Evolutionary conservation across 2,797 vertebrate genomes (phyloP).

Genomic region (Dipus sagitta): DNA sequence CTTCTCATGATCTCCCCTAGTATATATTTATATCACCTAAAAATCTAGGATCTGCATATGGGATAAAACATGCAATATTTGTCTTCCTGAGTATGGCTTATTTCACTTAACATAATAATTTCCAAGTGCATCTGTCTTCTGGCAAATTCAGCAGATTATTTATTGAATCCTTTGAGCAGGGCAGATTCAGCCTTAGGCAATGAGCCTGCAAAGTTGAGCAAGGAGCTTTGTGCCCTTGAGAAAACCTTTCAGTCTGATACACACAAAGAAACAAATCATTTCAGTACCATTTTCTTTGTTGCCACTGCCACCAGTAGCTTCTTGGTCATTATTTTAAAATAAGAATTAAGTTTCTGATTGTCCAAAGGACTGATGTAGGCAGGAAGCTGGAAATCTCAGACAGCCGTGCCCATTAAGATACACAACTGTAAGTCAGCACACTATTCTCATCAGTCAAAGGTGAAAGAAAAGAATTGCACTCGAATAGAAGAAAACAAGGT

Average conservation of each 20-base stretch:
- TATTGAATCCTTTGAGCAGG: background rate
- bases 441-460: background rate
- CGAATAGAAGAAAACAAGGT: background rate
- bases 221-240: background rate
- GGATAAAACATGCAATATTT: background rate
- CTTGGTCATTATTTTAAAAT: slow-evolving; percentile 37
- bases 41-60: background rate
- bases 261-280: background rate
- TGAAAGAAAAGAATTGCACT: background rate
- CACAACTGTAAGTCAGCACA: background rate
- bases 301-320: background rate
- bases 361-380: background rate
- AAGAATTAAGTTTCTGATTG: background rate
- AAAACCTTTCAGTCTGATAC: background rate
- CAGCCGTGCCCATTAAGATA: background rate
- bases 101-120: background rate
- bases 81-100: too few relatives aligned
- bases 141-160: background rate
- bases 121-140: background rate
- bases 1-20: too few relatives aligned
- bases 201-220: background rate
- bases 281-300: slow-evolving; percentile 12
- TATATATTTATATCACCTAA: background rate
- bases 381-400: slow-evolving; percentile 3
- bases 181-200: background rate